A percentile compares a stretch with the other conserved stretches of the same genome.
Conservation (phyloP, 2,797 vertebrate species). For the Oryzias dopingdopingensis region DNA sequence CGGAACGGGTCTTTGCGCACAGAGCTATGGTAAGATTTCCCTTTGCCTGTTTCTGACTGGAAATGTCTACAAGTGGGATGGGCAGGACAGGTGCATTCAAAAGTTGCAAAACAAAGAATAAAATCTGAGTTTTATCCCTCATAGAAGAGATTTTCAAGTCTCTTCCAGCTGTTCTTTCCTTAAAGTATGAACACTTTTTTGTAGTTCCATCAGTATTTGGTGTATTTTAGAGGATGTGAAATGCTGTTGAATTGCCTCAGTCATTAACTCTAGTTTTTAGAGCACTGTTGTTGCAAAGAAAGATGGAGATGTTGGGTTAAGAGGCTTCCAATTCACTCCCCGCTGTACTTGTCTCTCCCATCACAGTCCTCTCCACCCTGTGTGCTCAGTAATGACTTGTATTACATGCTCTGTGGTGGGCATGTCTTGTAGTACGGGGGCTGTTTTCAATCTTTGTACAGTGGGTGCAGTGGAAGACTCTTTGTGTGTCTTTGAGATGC, state of each 20-base stretch:
- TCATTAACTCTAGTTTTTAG: conserved; percentile 61
- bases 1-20: conserved; percentile 13
- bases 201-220: conserved; percentile 24
- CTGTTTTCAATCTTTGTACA: conserved; percentile 64
- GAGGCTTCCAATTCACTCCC: conserved; percentile 29
- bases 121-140: conserved; percentile 15
- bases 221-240: conserved; percentile 36
- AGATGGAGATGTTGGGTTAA: conserved; percentile 65
- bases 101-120: conserved; percentile 19
- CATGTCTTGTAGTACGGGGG: conserved; percentile 65
- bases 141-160: not conserved
- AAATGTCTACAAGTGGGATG: no score
- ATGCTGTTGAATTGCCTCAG: conserved; percentile 54
- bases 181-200: conserved; percentile 26
- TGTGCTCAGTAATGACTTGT: conserved; percentile 71
- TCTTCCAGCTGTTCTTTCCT: conserved; percentile 8
- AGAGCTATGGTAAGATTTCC: conserved; percentile 48
- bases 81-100: no score
- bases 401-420: conserved; percentile 76
- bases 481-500: conserved; percentile 74
- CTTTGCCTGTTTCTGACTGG: conserved; percentile 49
- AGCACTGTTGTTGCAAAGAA: conserved; percentile 32
- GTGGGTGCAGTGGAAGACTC: conserved; percentile 62
- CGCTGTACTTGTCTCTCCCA: conserved; percentile 57
- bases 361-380: conserved; percentile 61